These are phyloP conservation scores for Frankliniella intonsa DNA, from an alignment of 2,888 invertebrate genomes.

Conservation along the genomic window DNA sequence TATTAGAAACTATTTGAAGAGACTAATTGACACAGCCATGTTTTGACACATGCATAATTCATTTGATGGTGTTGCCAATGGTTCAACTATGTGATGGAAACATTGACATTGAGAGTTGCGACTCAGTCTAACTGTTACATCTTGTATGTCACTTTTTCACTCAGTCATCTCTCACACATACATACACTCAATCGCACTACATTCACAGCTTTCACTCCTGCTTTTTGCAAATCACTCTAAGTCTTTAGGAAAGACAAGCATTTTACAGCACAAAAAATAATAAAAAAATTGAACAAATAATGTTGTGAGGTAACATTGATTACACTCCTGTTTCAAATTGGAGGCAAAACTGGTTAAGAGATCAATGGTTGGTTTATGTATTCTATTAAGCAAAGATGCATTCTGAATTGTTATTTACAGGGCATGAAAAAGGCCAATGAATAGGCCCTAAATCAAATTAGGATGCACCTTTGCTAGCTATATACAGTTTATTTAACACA, in stretches of 20 bases:
- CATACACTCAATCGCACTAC: background rate
- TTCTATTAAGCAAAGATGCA: slow-evolving; percentile 23
- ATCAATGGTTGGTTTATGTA: slow-evolving; percentile 27
- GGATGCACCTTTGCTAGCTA: slow-evolving; percentile 23
- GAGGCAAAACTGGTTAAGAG: slow-evolving; percentile 26
- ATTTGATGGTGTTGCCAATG: background rate
- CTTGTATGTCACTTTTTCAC: background rate
- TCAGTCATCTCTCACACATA: background rate
- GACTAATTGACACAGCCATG: slow-evolving; percentile 14
- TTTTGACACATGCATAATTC: slow-evolving; percentile 10
- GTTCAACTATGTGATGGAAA: no score
- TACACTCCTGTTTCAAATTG: slow-evolving; percentile 20
- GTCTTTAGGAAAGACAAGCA: slow-evolving; percentile 20
- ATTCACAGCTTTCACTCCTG: background rate
- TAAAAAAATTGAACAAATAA: slow-evolving; percentile 19
- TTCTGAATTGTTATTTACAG: slow-evolving; percentile 23
- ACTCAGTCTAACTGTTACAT: no score
- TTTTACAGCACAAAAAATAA: slow-evolving; percentile 23
- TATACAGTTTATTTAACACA: slow-evolving; percentile 23
- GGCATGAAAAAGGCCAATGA: slow-evolving; percentile 16
- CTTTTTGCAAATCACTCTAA: slow-evolving; percentile 18
- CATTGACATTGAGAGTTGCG: no score
- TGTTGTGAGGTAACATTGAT: slow-evolving; percentile 20
- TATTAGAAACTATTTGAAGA: background rate
- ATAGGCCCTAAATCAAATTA: background rate